A percentile compares a stretch with the other conserved stretches of the same genome.
Evolutionary conservation across 2,797 vertebrate genomes (phyloP).

Genomic region (Selene dorsalis): DNA sequence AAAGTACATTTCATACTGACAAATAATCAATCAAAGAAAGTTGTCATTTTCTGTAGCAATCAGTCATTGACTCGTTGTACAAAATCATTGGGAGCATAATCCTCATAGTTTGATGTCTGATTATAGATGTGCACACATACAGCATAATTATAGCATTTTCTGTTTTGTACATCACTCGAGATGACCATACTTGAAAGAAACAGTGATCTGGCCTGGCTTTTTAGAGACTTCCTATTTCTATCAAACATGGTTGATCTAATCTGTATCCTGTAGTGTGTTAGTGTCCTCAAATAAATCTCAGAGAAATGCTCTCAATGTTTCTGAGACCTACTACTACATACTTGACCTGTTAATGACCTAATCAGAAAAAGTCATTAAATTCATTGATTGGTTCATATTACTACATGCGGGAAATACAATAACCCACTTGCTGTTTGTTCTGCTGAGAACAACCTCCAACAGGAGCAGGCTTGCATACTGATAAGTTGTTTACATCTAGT

Average conservation of each 20-base stretch:
- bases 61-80: not conserved
- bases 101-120: not conserved
- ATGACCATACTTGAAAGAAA: not conserved
- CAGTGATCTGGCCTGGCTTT: not conserved
- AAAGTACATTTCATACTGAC: not conserved
- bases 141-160: not conserved
- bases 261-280: not conserved
- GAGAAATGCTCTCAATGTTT: not conserved
- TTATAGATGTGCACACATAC: no score
- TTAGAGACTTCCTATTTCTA: not conserved
- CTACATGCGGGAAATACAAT: conserved; percentile 1
- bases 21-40: not conserved
- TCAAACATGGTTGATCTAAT: conserved; percentile 13
- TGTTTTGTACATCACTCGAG: not conserved
- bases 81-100: not conserved
- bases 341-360: not conserved
- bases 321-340: not conserved
- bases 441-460: not conserved
- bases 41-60: not conserved
- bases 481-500: not conserved
- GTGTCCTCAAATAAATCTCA: not conserved
- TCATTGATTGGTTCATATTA: not conserved
- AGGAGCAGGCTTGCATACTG: not conserved
- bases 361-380: not conserved
- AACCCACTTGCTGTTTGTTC: not conserved